Conservation (phyloP, 2,113 vertebrate species). For the Macquaria ambigua region DNA sequence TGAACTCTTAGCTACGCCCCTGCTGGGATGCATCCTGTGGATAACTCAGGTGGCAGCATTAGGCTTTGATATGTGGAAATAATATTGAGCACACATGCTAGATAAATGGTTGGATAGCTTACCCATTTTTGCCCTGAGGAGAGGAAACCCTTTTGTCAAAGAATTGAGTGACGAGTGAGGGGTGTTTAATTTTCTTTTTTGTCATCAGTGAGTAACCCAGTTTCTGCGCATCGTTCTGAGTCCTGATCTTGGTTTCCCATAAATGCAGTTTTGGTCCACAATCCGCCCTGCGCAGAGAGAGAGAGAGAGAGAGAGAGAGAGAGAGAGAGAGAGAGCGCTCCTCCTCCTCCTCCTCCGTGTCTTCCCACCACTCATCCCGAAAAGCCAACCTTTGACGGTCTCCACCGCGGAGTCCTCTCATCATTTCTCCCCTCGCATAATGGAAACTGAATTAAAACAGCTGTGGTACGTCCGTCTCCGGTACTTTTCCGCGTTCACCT, state of each 20-base stretch:
- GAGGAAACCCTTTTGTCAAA: constrained; percentile 10
- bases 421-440: constrained; percentile 56
- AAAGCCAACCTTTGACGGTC: constrained; percentile 63
- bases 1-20: constrained; percentile 9
- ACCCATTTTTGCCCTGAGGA: neutral
- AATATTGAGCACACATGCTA: neutral
- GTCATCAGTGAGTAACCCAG: constrained; percentile 22
- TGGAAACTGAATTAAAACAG: constrained; percentile 66
- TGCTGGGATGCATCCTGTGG: neutral
- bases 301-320: constrained; percentile 40
- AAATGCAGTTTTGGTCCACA: constrained; percentile 53
- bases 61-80: neutral
- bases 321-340: constrained; percentile 55
- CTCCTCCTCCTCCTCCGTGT: constrained; percentile 58
- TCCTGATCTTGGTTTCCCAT: constrained; percentile 32
- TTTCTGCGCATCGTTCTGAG: constrained; percentile 31
- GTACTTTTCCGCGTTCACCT: constrained; percentile 53
- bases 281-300: constrained; percentile 42
- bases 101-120: neutral
- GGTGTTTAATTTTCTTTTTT: neutral
- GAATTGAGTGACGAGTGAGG: neutral
- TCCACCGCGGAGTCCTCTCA: constrained; percentile 60
- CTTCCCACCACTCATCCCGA: constrained; percentile 63
- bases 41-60: constrained; percentile 7
- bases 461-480: constrained; percentile 53